Percentiles rank a stretch among this genome's conserved stretches.
Conservation (phyloP, 2,113 vertebrate genomes). For the Desmodus rotundus region DNA sequence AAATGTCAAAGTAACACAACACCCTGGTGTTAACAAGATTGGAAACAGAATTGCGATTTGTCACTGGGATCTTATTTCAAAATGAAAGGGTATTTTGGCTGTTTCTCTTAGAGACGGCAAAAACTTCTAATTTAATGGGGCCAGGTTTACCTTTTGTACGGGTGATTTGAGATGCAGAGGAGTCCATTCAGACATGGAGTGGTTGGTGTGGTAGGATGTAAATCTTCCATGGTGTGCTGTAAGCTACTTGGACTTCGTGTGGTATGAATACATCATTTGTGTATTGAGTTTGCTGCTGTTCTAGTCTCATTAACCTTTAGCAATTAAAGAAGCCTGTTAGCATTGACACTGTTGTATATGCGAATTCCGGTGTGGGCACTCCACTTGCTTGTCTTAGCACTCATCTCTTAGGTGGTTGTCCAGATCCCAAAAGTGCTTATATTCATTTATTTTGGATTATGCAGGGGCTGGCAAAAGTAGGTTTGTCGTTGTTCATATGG, state of each 20-base stretch:
- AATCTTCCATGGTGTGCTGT: neutral
- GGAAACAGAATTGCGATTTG: constrained; percentile 47
- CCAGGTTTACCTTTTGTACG: neutral
- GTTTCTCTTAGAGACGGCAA: constrained; percentile 14
- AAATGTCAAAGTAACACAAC: constrained; percentile 33
- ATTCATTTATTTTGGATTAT: neutral
- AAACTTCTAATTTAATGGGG: neutral
- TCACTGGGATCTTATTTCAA: constrained; percentile 42
- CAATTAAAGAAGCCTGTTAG: neutral
- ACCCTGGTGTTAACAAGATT: constrained; percentile 54
- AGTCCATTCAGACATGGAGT: neutral
- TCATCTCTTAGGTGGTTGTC: neutral
- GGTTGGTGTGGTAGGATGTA: neutral
- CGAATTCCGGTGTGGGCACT: neutral
- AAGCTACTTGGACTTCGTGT: neutral
- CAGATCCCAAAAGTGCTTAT: neutral
- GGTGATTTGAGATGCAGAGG: neutral
- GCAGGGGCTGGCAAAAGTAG: neutral
- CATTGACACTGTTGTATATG: neutral
- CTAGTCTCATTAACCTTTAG: neutral
- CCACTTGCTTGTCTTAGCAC: neutral
- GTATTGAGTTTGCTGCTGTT: neutral
- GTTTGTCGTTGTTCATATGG: neutral
- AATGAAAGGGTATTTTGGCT: constrained; percentile 23
- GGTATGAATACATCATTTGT: neutral